Evolutionary conservation across 1,140 invertebrate genomes (phyloP).

Genomic region (Hyphantria cunea): DNA sequence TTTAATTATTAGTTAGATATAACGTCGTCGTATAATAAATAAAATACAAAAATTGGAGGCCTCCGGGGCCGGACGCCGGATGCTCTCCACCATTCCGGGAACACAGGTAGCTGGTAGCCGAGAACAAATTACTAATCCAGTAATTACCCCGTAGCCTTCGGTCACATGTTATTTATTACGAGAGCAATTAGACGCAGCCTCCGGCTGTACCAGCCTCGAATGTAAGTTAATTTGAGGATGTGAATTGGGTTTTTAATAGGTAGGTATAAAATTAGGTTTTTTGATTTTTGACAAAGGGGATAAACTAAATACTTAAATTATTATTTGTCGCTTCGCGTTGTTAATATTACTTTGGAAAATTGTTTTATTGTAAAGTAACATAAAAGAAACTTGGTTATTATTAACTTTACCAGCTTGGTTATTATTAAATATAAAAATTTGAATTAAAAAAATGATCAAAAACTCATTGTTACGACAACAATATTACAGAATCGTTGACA

Average conservation of each 20-base stretch:
- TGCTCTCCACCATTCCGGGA: conserved; percentile 44
- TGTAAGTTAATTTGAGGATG: conserved; percentile 2
- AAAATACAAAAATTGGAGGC: conserved; percentile 29
- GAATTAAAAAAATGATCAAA: too few relatives aligned
- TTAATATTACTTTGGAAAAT: background rate
- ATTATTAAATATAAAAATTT: too few relatives aligned
- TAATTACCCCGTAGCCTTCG: conserved; percentile 52
- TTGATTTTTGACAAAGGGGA: too few relatives aligned
- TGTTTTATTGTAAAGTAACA: too few relatives aligned
- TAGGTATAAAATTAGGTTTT: background rate
- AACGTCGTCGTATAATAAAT: conserved; percentile 15
- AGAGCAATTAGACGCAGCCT: conserved; percentile 7
- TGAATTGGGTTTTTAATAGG: background rate
- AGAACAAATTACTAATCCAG: conserved; percentile 66
- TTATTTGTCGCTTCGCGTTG: too few relatives aligned
- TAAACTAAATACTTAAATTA: too few relatives aligned
- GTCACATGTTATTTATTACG: conserved; percentile 60
- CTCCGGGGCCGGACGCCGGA: conserved; percentile 40
- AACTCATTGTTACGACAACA: too few relatives aligned
- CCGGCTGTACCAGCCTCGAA: background rate
- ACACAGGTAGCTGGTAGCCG: conserved; percentile 73
- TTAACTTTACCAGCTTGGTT: too few relatives aligned
- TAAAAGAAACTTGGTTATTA: too few relatives aligned
- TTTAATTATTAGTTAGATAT: background rate
- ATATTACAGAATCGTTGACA: too few relatives aligned